Evolutionary conservation across 2,888 invertebrate genomes (phyloP).

Genomic region (Anoplius nigerrimus): DNA sequence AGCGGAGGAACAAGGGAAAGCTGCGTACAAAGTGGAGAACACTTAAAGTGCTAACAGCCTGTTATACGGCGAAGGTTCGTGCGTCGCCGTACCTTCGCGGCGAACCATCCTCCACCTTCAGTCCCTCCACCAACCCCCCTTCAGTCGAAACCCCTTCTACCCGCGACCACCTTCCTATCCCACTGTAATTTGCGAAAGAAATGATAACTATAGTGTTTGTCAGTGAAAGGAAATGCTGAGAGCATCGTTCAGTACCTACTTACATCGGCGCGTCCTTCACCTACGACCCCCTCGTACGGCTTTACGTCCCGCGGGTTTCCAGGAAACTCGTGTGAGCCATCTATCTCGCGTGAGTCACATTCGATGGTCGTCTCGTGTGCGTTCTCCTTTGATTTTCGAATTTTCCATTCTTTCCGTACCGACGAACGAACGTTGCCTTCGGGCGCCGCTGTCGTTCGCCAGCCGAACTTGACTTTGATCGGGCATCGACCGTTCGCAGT

Average conservation of each 20-base stretch:
- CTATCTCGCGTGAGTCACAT: too few species aligned
- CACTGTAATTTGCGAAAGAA: conserved; percentile 49
- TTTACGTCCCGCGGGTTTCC: not conserved
- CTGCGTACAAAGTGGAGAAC: conserved; percentile 9
- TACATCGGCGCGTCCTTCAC: conserved; percentile 49
- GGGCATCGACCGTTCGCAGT: too few species aligned
- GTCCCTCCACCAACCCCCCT: too few species aligned
- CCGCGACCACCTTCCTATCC: not conserved
- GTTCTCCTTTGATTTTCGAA: too few species aligned
- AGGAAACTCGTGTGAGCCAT: not conserved
- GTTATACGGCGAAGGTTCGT: conserved; percentile 31
- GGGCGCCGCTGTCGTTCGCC: too few species aligned
- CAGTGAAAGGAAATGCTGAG: conserved; percentile 52
- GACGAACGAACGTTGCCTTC: too few species aligned
- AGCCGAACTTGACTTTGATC: too few species aligned
- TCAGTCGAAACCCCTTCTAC: not conserved
- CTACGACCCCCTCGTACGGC: conserved; percentile 38
- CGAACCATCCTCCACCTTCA: too few species aligned
- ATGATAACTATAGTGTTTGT: conserved; percentile 45
- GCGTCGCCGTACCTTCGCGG: conserved; percentile 13
- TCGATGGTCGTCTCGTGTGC: too few species aligned
- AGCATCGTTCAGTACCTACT: conserved; percentile 36
- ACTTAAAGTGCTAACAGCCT: conserved; percentile 36
- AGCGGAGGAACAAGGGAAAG: conserved; percentile 8
- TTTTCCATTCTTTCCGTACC: too few species aligned